A percentile compares a stretch with the other conserved stretches of the same genome.
These are phyloP conservation scores for Pleuronectes platessa DNA, from an alignment of 2,113 vertebrate species.

Conservation along the genomic window DNA sequence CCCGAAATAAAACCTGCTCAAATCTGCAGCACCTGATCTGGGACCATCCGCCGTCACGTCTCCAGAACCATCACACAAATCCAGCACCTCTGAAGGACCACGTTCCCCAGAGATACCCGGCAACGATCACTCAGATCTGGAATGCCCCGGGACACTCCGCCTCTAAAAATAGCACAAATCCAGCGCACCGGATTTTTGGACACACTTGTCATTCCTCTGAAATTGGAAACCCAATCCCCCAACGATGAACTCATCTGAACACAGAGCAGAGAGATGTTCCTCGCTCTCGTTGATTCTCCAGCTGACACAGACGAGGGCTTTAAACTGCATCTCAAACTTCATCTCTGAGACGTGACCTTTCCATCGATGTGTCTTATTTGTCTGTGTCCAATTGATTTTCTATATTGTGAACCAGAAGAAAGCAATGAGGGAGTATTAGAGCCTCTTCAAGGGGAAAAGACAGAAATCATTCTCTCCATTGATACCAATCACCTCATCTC, in stretches of 20 bases:
- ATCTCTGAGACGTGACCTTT: too few species aligned
- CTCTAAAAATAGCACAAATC: constrained; percentile 48
- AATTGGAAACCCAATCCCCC: constrained; percentile 28
- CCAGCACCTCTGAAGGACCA: constrained; percentile 1
- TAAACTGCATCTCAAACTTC: too few species aligned
- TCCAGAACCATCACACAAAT: constrained; percentile 35
- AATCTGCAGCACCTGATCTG: constrained; percentile 45
- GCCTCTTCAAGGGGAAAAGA: too few species aligned
- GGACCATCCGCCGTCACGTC: not conserved
- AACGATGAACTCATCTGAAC: too few species aligned
- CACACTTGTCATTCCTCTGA: constrained; percentile 10
- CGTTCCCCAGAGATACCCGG: constrained; percentile 35
- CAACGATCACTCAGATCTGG: constrained; percentile 23
- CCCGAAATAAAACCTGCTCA: constrained; percentile 20
- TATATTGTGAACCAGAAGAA: too few species aligned
- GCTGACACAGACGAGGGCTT: not conserved
- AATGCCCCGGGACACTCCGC: constrained; percentile 19
- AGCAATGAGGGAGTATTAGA: too few species aligned
- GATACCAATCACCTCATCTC: too few species aligned
- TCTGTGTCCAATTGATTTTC: too few species aligned
- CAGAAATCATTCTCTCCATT: too few species aligned
- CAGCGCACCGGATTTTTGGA: constrained; percentile 26
- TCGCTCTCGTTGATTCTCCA: not conserved
- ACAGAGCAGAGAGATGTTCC: not conserved
- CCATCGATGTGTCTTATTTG: too few species aligned